A percentile compares a stretch with the other conserved stretches of the same genome.
These are phyloP conservation scores for Diachrysia chrysitis DNA, from an alignment of 2,888 invertebrate genomes.

Conservation along the genomic window DNA sequence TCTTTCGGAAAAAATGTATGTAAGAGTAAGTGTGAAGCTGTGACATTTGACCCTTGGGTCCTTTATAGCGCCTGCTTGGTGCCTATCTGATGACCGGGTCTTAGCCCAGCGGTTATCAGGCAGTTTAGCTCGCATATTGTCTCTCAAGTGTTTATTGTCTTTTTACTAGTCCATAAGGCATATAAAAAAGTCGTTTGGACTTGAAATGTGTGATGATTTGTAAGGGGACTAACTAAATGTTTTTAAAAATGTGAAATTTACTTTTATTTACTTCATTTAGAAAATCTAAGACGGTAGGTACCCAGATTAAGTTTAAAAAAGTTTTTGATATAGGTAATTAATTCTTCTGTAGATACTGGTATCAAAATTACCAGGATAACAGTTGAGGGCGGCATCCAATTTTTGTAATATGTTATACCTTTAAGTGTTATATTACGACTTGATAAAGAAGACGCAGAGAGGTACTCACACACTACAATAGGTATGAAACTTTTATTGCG, in stretches of 20 bases:
- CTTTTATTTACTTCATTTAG: too few relatives aligned
- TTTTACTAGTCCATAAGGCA: constrained; percentile 26
- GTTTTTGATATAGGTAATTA: too few relatives aligned
- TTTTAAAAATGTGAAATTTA: too few relatives aligned
- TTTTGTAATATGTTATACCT: background rate
- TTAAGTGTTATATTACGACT: too few relatives aligned
- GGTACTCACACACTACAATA: background rate
- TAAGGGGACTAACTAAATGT: background rate
- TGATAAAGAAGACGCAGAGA: background rate
- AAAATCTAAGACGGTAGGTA: too few relatives aligned
- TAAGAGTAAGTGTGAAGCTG: constrained; percentile 76
- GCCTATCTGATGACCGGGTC: constrained; percentile 80
- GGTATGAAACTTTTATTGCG: constrained; percentile 12
- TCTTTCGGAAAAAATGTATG: constrained; percentile 67
- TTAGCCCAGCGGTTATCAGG: constrained; percentile 46
- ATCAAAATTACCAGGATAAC: too few relatives aligned
- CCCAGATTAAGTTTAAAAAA: too few relatives aligned
- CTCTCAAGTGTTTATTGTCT: constrained; percentile 38
- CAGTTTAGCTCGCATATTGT: constrained; percentile 42
- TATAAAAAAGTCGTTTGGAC: background rate
- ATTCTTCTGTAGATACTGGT: too few relatives aligned
- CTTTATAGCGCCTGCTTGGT: constrained; percentile 63
- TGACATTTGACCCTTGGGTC: constrained; percentile 78
- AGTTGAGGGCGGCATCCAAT: too few relatives aligned
- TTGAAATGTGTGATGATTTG: background rate